Evolutionary conservation across 2,797 vertebrate genomes (phyloP).

Genomic region (Pagetopsis macropterus): DNA sequence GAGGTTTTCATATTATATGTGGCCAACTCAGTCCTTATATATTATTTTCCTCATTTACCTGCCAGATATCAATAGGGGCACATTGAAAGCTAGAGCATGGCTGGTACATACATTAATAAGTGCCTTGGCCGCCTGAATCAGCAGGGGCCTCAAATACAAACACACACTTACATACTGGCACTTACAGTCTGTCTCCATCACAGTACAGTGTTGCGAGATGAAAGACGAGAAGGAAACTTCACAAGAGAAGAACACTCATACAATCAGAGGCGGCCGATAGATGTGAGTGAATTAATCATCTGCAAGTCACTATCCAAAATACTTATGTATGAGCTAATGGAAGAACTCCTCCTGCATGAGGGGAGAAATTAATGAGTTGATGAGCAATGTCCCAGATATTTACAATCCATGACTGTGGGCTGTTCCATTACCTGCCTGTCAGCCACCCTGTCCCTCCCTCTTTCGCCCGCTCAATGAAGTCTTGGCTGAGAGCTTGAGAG

Average conservation of each 20-base stretch:
- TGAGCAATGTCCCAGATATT: conserved; percentile 69
- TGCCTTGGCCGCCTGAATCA: conserved; percentile 22
- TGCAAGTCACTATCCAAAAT: conserved; percentile 46
- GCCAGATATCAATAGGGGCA: neutral
- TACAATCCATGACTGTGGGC: conserved; percentile 45
- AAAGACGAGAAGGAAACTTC: conserved; percentile 68
- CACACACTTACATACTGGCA: neutral
- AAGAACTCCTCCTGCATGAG: conserved; percentile 50
- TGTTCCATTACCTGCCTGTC: conserved; percentile 63
- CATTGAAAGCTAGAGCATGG: neutral
- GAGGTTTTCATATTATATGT: neutral
- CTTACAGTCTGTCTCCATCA: conserved; percentile 46
- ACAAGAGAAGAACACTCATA: conserved; percentile 53
- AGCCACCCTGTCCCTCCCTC: conserved; percentile 11
- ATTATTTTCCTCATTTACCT: neutral
- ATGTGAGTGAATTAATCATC: conserved; percentile 69
- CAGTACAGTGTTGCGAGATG: conserved; percentile 38
- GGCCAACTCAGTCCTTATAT: neutral
- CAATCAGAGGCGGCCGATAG: conserved; percentile 53
- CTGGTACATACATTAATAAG: conserved; percentile 47
- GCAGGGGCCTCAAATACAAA: conserved; percentile 10
- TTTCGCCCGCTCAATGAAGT: conserved; percentile 38
- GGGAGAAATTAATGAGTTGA: conserved; percentile 57
- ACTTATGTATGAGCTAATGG: conserved; percentile 68
- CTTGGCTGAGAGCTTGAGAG: conserved; percentile 53